phyloP scores from a whole-genome alignment of 2,888 invertebrate genomes.

The Allacma fusca region DNA sequence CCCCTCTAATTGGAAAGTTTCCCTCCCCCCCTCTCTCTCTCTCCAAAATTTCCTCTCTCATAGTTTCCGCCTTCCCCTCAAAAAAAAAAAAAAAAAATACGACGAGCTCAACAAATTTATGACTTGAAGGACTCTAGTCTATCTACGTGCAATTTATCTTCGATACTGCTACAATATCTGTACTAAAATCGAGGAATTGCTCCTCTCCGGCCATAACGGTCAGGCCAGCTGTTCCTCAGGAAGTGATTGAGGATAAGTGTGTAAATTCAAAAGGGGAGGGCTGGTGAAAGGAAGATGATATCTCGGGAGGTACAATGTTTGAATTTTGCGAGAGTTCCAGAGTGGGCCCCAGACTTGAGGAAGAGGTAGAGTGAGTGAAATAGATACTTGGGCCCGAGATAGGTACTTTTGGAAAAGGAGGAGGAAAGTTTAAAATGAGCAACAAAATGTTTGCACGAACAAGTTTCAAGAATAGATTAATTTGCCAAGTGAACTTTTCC shows the following conservation, averaged over 20 bases:
- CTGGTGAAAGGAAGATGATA: background rate
- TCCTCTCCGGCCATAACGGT: background rate
- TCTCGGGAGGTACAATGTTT: too few relatives aligned
- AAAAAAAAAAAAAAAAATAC: too few relatives aligned
- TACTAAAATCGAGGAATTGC: too few relatives aligned
- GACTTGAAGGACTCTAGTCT: background rate
- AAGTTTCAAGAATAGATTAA: conserved; percentile 37
- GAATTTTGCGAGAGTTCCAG: too few relatives aligned
- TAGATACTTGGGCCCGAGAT: background rate
- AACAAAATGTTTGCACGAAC: conserved; percentile 15
- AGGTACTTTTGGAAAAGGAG: background rate
- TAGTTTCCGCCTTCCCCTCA: too few relatives aligned
- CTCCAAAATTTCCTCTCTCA: too few relatives aligned
- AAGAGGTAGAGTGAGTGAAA: too few relatives aligned
- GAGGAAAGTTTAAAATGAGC: conserved; percentile 28
- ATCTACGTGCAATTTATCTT: background rate
- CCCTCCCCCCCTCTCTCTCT: too few relatives aligned
- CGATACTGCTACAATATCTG: too few relatives aligned
- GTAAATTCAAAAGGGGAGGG: background rate
- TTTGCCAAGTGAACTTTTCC: conserved; percentile 28
- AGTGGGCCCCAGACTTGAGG: too few relatives aligned
- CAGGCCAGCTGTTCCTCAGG: background rate
- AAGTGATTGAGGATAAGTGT: background rate
- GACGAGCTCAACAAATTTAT: too few relatives aligned
- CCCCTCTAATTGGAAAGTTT: too few relatives aligned